Conservation (phyloP, 2,113 vertebrate genomes). For the Loxodonta africana region DNA sequence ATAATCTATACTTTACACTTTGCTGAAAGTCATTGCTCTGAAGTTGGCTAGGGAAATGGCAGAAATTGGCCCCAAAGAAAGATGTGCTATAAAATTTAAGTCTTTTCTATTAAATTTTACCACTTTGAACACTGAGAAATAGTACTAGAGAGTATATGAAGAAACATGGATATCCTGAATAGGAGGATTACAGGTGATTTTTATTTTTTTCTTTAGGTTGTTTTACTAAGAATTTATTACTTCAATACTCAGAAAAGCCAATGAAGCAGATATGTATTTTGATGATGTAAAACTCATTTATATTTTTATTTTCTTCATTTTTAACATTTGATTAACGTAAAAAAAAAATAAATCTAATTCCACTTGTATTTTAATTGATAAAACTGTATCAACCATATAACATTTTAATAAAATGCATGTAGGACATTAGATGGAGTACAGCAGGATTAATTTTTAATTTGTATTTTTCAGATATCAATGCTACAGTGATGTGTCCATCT, state of each 20-base stretch:
- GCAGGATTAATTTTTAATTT: conserved; percentile 66
- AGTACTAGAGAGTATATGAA: background rate
- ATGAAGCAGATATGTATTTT: conserved; percentile 49
- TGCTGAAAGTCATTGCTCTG: conserved; percentile 24
- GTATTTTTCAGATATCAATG: conserved; percentile 89
- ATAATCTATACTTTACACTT: conserved; percentile 14
- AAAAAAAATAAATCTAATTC: conserved; percentile 61
- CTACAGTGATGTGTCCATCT: conserved; percentile 91
- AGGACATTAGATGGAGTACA: background rate
- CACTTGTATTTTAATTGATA: conserved; percentile 15
- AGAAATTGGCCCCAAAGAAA: background rate
- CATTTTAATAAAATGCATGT: background rate
- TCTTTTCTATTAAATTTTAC: conserved; percentile 29
- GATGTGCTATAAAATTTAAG: background rate
- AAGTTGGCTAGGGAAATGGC: conserved; percentile 23
- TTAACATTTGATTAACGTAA: conserved; percentile 57
- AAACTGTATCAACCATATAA: background rate
- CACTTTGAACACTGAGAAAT: background rate
- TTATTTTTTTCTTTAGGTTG: conserved; percentile 36
- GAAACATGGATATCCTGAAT: background rate
- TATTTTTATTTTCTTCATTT: conserved; percentile 22
- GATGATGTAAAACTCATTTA: conserved; percentile 48
- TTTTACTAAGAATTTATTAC: conserved; percentile 53
- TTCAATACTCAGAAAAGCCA: conserved; percentile 39
- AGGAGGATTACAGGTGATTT: background rate